Base-by-base conservation (phyloP, 1,140 invertebrate species). In the Orius insidiosus region DNA sequence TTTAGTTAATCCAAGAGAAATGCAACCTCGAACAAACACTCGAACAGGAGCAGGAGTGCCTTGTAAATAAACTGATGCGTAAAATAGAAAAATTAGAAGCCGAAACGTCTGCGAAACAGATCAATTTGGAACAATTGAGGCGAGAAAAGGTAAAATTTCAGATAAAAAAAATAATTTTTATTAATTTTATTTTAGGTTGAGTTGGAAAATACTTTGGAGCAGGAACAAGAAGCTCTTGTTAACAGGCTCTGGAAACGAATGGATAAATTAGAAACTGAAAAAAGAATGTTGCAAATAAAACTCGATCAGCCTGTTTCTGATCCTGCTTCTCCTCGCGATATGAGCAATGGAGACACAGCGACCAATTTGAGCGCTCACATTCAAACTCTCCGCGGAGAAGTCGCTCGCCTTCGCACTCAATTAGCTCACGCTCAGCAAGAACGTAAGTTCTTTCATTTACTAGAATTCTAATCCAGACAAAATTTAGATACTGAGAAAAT, bases 71-170 rank as follows among this genome's bases (percentile, higher is more conserved):
- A 64, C 65, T 98, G 43, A 96, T 96, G 90, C 70, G 89, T 49
- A 97, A 96, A 68, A 97, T 97, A 58, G 90, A 96, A 62, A 96
- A 95, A 67, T 68, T 97, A 7, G 93, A 98, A 67, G 87, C 87
- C 13, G 92, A 98, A 63, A 97, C 89, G 5, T 67, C 84, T 49
- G 79, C 82, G 32, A 98, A 98, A 62, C 92, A 93, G 63, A 83
- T 75, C 36, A 95, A 88, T 64, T 67, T 98, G 50, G 92, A 97
- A 60, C 89, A 94, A 60, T 66, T 98, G 44, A 71, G 93, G 33
- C 71, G 90, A 55, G 94, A 98, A 68, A 98, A 98, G 69, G 77
- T 79, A 43, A 6, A 31, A 8, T 36, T 45, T 11, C 11, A 36
- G 10, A 11, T 32, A 4, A 36, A 32, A 13, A n/a, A 9, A 8